These are phyloP conservation scores for Andricus grossulariae DNA, from an alignment of 1,140 invertebrate genomes.

Conservation along the genomic window DNA sequence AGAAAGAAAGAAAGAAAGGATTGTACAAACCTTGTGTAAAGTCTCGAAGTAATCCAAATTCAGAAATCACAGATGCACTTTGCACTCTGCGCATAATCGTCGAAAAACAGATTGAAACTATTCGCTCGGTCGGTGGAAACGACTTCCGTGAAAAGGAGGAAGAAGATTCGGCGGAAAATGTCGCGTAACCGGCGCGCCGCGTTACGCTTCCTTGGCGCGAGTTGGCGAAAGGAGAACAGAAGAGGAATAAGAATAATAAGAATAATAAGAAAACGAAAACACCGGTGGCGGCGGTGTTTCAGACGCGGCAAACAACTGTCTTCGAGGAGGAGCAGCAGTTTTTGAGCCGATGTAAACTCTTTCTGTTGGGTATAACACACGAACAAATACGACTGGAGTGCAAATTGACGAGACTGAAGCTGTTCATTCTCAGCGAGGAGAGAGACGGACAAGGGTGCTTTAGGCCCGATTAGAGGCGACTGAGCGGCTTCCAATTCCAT, in stretches of 20 bases:
- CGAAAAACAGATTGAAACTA: not conserved
- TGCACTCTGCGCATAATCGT: not conserved
- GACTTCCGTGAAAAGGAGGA: no score
- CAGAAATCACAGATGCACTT: constrained; percentile 27
- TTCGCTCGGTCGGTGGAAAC: no score
- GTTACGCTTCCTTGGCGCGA: not conserved
- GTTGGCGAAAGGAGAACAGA: not conserved
- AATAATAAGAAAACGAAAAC: no score
- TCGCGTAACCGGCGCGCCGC: not conserved
- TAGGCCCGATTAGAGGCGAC: constrained; percentile 55
- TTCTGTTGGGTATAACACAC: constrained; percentile 9
- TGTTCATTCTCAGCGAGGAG: constrained; percentile 52
- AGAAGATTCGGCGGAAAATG: not conserved
- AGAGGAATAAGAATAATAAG: not conserved
- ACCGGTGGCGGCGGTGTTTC: not conserved
- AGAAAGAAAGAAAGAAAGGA: no score
- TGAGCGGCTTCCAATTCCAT: constrained; percentile 42
- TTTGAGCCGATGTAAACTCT: constrained; percentile 6
- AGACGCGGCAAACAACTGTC: not conserved
- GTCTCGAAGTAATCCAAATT: constrained; percentile 22
- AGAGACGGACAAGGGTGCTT: not conserved
- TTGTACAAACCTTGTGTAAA: constrained; percentile 2
- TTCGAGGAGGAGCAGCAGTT: not conserved
- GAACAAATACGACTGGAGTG: not conserved
- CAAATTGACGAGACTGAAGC: not conserved